Conservation (phyloP, 1,140 invertebrate genomes). For the Zaprionus inermis region DNA sequence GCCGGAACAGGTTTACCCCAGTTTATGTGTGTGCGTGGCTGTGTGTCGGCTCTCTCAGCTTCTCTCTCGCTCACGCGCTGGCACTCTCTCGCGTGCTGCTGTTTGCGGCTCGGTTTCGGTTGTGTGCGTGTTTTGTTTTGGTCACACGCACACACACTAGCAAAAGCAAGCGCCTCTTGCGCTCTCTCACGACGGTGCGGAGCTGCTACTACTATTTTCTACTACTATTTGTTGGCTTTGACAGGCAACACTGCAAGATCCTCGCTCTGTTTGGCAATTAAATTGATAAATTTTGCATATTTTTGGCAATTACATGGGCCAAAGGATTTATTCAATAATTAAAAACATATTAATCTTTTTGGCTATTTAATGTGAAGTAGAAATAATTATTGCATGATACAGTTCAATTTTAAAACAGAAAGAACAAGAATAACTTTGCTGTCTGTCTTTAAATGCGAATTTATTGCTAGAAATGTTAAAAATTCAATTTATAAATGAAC, state of each 20-base stretch:
- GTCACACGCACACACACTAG: constrained; percentile 60
- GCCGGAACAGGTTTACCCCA: constrained; percentile 73
- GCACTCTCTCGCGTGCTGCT: constrained; percentile 26
- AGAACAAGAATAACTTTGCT: too few relatives aligned
- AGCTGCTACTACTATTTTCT: constrained; percentile 52
- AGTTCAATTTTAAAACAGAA: too few relatives aligned
- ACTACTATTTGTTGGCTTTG: constrained; percentile 50
- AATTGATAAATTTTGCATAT: too few relatives aligned
- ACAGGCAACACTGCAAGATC: neutral
- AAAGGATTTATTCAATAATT: too few relatives aligned
- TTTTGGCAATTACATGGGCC: too few relatives aligned
- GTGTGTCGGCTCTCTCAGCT: constrained; percentile 37
- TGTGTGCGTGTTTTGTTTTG: constrained; percentile 80
- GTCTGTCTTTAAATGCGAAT: too few relatives aligned
- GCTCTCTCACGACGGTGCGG: constrained; percentile 18
- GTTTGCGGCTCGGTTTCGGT: constrained; percentile 7
- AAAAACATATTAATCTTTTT: too few relatives aligned
- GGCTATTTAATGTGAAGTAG: too few relatives aligned
- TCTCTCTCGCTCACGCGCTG: constrained; percentile 2
- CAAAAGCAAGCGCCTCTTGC: neutral
- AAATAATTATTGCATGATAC: too few relatives aligned
- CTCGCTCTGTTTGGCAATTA: neutral
- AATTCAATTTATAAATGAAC: too few relatives aligned
- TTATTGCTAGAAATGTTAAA: too few relatives aligned
- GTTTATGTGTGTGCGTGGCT: constrained; percentile 5